Conservation (phyloP, 2,113 vertebrate species). For the Tauraco erythrolophus region DNA sequence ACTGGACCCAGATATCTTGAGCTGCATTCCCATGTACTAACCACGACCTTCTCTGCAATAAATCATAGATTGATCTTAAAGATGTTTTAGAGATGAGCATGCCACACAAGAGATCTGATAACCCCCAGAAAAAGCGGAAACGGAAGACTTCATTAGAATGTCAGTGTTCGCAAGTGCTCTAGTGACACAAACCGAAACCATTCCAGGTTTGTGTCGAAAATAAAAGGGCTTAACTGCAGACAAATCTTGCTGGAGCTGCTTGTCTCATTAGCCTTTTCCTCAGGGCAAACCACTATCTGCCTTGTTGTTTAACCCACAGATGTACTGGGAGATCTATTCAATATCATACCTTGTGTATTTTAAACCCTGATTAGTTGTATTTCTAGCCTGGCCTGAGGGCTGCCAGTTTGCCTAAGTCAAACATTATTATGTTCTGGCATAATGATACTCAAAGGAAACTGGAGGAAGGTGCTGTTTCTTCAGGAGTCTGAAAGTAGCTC, state of each 20-base stretch:
- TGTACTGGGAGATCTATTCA: neutral
- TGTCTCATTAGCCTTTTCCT: conserved; percentile 5
- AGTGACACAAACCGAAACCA: neutral
- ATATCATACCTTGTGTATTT: neutral
- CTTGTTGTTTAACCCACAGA: neutral
- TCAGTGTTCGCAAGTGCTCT: neutral
- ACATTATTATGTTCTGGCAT: neutral
- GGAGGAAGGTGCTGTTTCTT: neutral
- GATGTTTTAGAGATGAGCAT: neutral
- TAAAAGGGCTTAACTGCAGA: neutral
- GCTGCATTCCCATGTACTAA: neutral
- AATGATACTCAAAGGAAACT: neutral
- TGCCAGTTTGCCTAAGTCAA: neutral
- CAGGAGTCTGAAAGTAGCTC: neutral
- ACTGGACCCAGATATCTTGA: neutral
- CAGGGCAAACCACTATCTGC: neutral
- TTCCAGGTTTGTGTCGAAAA: neutral
- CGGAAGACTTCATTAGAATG: neutral
- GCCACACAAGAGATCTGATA: neutral
- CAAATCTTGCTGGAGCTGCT: neutral
- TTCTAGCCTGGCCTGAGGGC: neutral
- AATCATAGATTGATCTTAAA: neutral
- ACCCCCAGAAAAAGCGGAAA: neutral
- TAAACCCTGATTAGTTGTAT: neutral
- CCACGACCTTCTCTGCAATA: neutral